These are phyloP conservation scores for Stegodyphus mimosarum DNA, from an alignment of 1,140 invertebrate species.

Conservation along the genomic window DNA sequence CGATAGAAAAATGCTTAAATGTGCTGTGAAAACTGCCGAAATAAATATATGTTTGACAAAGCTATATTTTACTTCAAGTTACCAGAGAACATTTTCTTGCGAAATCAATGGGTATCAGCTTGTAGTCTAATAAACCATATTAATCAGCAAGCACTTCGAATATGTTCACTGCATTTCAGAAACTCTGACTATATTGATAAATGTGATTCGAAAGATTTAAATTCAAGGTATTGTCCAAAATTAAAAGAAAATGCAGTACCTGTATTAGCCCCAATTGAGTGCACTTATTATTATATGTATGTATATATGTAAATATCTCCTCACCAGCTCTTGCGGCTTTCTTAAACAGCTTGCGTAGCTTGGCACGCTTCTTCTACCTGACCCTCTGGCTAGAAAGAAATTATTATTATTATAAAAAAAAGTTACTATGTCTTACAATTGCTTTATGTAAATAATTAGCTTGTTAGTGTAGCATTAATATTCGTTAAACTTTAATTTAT, in stretches of 20 bases:
- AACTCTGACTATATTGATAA: background rate
- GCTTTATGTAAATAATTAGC: too few relatives aligned
- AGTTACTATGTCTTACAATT: too few relatives aligned
- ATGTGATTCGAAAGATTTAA: background rate
- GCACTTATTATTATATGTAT: too few relatives aligned
- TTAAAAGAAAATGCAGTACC: background rate
- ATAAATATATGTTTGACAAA: background rate
- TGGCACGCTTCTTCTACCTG: too few relatives aligned
- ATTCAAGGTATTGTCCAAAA: background rate
- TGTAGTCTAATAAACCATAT: background rate
- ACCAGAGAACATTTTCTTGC: background rate
- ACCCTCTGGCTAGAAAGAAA: too few relatives aligned
- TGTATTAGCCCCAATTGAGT: too few relatives aligned
- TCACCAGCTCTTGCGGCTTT: too few relatives aligned
- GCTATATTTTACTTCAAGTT: background rate
- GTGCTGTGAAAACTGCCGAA: background rate
- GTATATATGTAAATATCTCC: too few relatives aligned
- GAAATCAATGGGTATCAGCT: background rate
- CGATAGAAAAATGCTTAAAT: background rate
- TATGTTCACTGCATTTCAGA: background rate
- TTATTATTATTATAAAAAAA: too few relatives aligned
- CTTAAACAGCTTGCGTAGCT: too few relatives aligned
- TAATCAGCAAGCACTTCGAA: background rate
- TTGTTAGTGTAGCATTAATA: too few relatives aligned
- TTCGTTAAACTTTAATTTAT: too few relatives aligned